phyloP scores from a whole-genome alignment of 2,888 invertebrate genomes.

The Caenorhabditis doughertyi region DNA sequence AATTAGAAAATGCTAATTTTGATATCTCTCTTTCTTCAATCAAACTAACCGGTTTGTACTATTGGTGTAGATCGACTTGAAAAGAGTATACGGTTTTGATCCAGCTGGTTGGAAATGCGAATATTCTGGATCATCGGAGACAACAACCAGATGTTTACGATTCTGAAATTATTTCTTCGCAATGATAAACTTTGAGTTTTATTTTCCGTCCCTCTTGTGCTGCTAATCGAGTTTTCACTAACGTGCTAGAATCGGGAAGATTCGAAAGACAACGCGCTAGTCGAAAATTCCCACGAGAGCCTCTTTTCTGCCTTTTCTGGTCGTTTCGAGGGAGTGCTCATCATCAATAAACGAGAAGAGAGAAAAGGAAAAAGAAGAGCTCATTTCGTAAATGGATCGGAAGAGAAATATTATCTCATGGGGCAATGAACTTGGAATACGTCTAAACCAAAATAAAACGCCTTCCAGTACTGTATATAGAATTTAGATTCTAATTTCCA shows the following conservation, averaged over 20 bases:
- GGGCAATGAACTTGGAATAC: not conserved
- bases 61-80: conserved; percentile 83
- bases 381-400: conserved; percentile 44
- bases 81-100: conserved; percentile 82
- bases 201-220: conserved; percentile 23
- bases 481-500: not conserved
- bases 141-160: conserved; percentile 74
- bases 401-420: conserved; percentile 13
- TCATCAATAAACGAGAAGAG: conserved; percentile 54
- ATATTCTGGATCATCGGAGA: conserved; percentile 82
- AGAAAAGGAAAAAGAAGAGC: conserved; percentile 12
- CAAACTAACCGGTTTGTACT: conserved; percentile 76
- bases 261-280: conserved; percentile 28
- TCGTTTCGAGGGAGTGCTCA: conserved; percentile 51
- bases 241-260: not conserved
- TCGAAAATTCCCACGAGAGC: conserved; percentile 60
- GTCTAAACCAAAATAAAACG: too few species aligned
- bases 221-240: conserved; percentile 54
- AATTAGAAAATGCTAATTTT: too few species aligned
- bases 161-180: conserved; percentile 75
- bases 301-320: conserved; percentile 22
- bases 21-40: too few species aligned
- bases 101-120: conserved; percentile 78
- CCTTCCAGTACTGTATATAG: too few species aligned
- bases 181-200: not conserved